Conservation (phyloP, 2,113 vertebrate genomes). For the Calidris pugnax region DNA sequence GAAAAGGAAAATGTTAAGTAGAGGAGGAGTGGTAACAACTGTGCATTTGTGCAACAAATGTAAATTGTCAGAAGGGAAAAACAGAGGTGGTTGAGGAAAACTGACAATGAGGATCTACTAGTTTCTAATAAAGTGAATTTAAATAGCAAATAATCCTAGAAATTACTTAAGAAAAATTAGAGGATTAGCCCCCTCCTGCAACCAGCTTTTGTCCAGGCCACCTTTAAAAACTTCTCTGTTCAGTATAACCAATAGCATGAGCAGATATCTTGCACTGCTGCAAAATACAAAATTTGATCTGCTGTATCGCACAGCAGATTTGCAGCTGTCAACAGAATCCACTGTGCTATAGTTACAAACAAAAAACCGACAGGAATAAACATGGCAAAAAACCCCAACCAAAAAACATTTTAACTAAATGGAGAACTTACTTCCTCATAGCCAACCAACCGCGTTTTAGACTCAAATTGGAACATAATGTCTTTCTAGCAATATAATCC, state of each 20-base stretch:
- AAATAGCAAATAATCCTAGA: background rate
- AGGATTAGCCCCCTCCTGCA: background rate
- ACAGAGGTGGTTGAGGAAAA: background rate
- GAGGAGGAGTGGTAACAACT: background rate
- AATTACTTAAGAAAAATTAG: background rate
- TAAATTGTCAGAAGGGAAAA: background rate
- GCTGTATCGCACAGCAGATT: background rate
- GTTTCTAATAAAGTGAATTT: background rate
- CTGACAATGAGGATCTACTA: background rate
- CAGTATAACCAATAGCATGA: background rate
- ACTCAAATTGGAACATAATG: background rate
- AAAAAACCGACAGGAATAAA: background rate
- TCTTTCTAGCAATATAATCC: background rate
- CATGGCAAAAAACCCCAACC: rapidly evolving
- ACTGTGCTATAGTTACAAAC: background rate
- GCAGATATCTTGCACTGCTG: background rate
- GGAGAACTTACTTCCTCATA: background rate
- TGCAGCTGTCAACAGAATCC: background rate
- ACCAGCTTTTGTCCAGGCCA: background rate
- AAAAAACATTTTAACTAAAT: background rate
- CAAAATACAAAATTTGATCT: background rate
- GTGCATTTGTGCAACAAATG: background rate
- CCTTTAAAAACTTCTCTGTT: background rate
- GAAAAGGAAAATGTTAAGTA: background rate
- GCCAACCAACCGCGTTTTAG: background rate